A percentile compares a stretch with the other conserved stretches of the same genome.
These are phyloP conservation scores for Chrysocyon brachyurus DNA, from an alignment of 2,797 vertebrate species.

Conservation along the genomic window DNA sequence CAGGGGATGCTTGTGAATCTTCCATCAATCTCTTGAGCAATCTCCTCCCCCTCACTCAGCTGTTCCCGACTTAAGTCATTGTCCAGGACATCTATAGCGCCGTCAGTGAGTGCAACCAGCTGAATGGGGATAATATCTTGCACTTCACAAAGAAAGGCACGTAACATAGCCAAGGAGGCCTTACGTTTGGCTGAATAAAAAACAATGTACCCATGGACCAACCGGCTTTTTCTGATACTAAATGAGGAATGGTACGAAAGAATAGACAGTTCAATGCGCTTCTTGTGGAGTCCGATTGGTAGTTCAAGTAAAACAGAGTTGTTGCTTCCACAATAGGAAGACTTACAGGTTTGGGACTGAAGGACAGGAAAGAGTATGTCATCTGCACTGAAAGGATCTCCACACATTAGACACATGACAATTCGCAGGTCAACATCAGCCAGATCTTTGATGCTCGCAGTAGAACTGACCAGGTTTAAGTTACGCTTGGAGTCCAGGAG, in stretches of 20 bases:
- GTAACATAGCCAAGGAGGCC: constrained; percentile 96
- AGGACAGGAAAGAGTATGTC: constrained; percentile 95
- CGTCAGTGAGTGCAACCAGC: constrained; percentile 94
- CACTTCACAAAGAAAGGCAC: constrained; percentile 98
- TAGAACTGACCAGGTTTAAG: constrained; percentile 89
- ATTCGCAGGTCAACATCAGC: constrained; percentile 94
- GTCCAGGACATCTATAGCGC: constrained; percentile 92
- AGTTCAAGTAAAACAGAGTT: constrained; percentile 94
- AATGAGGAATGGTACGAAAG: constrained; percentile 98
- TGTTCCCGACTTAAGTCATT: constrained; percentile 94
- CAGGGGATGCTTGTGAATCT: constrained; percentile 93
- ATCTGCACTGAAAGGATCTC: constrained; percentile 94
- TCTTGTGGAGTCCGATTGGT: constrained; percentile 91
- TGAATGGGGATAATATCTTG: constrained; percentile 98
- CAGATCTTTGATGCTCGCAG: constrained; percentile 92
- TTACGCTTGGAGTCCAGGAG: constrained; percentile 94
- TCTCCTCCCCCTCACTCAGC: constrained; percentile 95
- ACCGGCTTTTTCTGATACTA: constrained; percentile 94
- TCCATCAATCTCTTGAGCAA: constrained; percentile 96
- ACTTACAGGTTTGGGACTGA: constrained; percentile 93
- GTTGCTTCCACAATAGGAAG: constrained; percentile 89
- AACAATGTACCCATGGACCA: constrained; percentile 97
- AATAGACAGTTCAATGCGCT: constrained; percentile 93
- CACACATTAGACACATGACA: constrained; percentile 98
- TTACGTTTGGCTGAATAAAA: constrained; percentile 96